Percentiles rank a stretch among this genome's conserved stretches.
Conservation (phyloP, 2,113 vertebrate genomes). For the Hepsetus odoe region DNA sequence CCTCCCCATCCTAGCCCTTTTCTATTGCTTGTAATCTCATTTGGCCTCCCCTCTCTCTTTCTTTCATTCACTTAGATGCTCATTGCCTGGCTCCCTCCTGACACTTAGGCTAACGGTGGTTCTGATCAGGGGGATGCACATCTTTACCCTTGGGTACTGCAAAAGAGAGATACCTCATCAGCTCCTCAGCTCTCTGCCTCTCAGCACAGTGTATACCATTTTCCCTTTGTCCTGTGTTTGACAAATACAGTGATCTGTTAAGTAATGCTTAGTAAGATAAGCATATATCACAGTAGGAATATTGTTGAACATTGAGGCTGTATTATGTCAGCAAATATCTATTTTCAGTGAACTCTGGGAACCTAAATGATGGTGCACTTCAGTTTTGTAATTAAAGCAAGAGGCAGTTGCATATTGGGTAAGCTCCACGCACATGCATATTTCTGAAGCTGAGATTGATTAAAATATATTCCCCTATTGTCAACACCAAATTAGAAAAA, state of each 20-base stretch:
- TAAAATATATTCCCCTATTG: neutral
- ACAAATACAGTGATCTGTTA: neutral
- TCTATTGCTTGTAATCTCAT: constrained; percentile 90
- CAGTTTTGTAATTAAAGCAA: neutral
- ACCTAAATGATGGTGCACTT: neutral
- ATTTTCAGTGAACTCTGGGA: neutral
- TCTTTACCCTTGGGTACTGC: constrained; percentile 24
- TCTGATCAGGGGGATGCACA: constrained; percentile 36
- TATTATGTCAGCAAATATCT: neutral
- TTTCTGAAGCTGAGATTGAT: neutral
- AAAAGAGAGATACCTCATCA: neutral
- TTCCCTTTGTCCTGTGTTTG: neutral
- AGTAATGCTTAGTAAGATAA: no score
- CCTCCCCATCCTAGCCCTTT: constrained; percentile 77
- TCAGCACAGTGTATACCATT: neutral
- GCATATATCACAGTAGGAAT: neutral
- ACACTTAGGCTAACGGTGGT: constrained; percentile 61
- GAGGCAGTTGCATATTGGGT: neutral
- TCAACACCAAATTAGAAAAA: no score
- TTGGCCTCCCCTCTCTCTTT: constrained; percentile 83
- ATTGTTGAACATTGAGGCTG: neutral
- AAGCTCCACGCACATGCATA: neutral
- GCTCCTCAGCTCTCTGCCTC: neutral
- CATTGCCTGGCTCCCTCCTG: constrained; percentile 67
- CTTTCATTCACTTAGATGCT: constrained; percentile 71